These are phyloP conservation scores for Eublepharis macularius DNA, from an alignment of 2,113 vertebrate species.

Conservation along the genomic window DNA sequence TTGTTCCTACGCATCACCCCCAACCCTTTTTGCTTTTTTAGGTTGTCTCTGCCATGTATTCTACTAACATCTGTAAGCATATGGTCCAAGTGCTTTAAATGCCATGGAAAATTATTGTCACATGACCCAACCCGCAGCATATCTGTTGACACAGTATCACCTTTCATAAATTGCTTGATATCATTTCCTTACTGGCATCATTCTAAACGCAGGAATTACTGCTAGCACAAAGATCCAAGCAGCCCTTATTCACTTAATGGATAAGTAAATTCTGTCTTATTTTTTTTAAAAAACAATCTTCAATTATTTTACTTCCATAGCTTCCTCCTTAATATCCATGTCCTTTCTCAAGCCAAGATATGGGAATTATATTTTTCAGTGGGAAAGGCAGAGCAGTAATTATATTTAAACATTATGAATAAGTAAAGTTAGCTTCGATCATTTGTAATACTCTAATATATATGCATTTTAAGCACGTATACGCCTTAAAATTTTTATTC, in stretches of 20 bases:
- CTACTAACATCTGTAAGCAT: constrained; percentile 58
- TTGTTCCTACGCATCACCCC: neutral
- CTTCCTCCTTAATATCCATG: constrained; percentile 22
- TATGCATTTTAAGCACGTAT: neutral
- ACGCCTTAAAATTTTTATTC: constrained; percentile 34
- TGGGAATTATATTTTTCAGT: neutral
- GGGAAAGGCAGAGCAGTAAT: neutral
- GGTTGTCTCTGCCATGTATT: constrained; percentile 41
- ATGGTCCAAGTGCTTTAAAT: constrained; percentile 50
- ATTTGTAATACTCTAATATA: constrained; percentile 17
- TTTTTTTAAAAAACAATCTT: constrained; percentile 50
- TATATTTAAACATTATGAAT: constrained; percentile 11
- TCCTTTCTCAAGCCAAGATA: constrained; percentile 10
- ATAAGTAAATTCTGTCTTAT: constrained; percentile 44
- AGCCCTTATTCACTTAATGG: constrained; percentile 48
- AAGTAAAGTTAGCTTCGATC: constrained; percentile 1
- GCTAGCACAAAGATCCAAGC: constrained; percentile 51
- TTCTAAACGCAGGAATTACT: constrained; percentile 56
- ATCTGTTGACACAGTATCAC: constrained; percentile 57
- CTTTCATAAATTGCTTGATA: constrained; percentile 64
- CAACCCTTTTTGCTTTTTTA: fast-evolving
- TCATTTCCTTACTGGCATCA: constrained; percentile 51
- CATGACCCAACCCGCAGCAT: constrained; percentile 38
- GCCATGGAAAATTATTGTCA: constrained; percentile 56
- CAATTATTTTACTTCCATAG: constrained; percentile 40